Evolutionary conservation across 2,113 vertebrate genomes (phyloP).

Genomic region (Copsychus sechellarum): DNA sequence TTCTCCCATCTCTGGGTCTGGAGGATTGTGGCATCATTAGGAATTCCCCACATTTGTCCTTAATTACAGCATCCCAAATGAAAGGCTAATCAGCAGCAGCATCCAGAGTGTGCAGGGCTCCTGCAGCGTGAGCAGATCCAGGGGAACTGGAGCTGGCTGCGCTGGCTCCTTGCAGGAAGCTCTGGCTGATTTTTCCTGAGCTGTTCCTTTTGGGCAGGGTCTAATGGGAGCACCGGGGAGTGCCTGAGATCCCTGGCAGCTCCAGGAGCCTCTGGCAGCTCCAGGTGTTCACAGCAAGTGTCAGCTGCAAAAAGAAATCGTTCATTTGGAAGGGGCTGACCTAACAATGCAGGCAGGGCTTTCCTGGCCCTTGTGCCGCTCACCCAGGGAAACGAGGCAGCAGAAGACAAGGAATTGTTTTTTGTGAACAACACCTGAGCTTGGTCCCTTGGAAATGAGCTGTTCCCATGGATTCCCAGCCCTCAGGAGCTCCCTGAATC

Average conservation of each 20-base stretch:
- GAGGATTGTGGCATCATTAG: rapidly evolving
- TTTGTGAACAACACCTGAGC: neutral
- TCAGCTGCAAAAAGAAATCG: neutral
- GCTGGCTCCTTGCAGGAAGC: neutral
- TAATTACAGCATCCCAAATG: neutral
- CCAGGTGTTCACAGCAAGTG: neutral
- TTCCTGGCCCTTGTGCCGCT: neutral
- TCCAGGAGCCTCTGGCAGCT: rapidly evolving
- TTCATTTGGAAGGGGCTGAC: neutral
- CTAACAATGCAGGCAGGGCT: neutral
- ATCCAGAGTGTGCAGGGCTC: neutral
- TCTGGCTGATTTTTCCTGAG: neutral
- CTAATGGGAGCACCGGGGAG: rapidly evolving
- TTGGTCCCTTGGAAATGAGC: neutral
- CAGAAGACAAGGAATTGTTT: neutral
- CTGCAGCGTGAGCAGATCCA: neutral
- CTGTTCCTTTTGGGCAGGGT: neutral
- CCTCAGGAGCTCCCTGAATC: neutral
- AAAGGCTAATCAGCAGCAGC: neutral
- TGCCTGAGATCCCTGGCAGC: neutral
- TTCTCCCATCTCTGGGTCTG: neutral
- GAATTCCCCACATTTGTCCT: neutral
- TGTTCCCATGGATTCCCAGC: neutral
- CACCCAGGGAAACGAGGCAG: neutral
- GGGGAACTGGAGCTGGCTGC: neutral